Evolutionary conservation across 2,797 vertebrate species (phyloP), one percentile per base, ranked within the genome.

Genomic region (Myripristis murdjan): DNA sequence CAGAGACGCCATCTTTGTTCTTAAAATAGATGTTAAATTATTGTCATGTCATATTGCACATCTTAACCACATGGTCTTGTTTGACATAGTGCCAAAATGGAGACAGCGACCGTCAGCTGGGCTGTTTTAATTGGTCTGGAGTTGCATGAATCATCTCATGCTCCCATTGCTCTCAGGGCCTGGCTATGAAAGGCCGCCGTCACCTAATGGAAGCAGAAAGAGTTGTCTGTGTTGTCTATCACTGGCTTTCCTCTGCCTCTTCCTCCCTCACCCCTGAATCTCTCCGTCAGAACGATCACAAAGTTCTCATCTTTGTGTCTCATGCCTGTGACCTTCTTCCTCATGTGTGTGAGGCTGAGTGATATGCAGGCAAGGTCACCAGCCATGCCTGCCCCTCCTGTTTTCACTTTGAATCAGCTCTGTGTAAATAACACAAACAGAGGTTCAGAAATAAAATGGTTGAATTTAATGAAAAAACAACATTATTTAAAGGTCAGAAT

Each of bases 151-250:
- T 82, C 70, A 79, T 73, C 65, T 70, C 65, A 51, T 78, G 74
- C 75, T 83, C 73, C 79, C 68, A 67, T 77, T 82, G 71, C 86
- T 87, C 83, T 71, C 66, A 63, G 74, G 74, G 69, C 63, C 72
- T 69, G 81, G 81, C 90, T 87, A 84, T 70, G 58, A 83, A 77
- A 81, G 70, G 84, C 79, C 16, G 24, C 70, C 56, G 51, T 64
- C 60, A 79, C 76, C 79, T 85, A 72, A 73, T 86, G 74, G 82
- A 84, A 71, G 77, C 83, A 85, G 80, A 84, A 78, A 68, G 83
- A 85, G 78, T 85, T 63, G 77, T 82, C 77, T 85, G 75, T 84
- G 41, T 57, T 70, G 57, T 78, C 82, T 70, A 33, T 79, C 73
- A 75, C 48, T 22, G 24, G 64, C 52, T 66, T 71, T 43, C 67